Percentiles rank a stretch among this genome's conserved stretches.
Evolutionary conservation across 2,113 vertebrate genomes (phyloP).

Genomic region (Tursiops truncatus): DNA sequence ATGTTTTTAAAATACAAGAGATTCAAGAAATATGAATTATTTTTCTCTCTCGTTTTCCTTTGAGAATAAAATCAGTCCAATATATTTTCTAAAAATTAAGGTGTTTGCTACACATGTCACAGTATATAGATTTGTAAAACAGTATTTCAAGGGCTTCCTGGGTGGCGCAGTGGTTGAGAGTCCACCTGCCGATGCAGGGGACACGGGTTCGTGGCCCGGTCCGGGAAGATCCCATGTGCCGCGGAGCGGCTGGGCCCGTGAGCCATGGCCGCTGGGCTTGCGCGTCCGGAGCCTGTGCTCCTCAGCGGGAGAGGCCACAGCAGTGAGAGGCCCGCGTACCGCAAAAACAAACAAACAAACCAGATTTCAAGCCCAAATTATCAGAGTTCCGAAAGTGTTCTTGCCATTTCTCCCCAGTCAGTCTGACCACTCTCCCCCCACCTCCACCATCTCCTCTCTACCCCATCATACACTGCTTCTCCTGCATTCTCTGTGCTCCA

Average conservation of each 20-base stretch:
- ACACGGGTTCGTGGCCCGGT: no score
- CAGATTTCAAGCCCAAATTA: not conserved
- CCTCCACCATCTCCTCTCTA: not conserved
- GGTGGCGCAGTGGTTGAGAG: no score
- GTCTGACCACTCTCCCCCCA: no score
- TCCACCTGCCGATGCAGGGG: no score
- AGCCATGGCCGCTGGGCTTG: no score
- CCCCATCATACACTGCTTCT: not conserved
- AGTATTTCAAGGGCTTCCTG: not conserved
- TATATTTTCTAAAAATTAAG: not conserved
- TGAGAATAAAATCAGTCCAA: not conserved
- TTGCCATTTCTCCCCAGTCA: not conserved
- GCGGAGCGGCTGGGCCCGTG: no score
- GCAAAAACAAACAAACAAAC: no score
- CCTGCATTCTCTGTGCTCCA: not conserved
- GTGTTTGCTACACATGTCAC: not conserved
- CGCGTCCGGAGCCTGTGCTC: no score
- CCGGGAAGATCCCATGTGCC: no score
- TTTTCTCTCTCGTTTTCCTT: constrained; percentile 41
- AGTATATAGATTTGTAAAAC: not conserved
- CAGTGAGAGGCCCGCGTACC: no score
- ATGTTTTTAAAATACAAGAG: not conserved
- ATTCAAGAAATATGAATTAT: not conserved
- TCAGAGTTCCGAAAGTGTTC: not conserved
- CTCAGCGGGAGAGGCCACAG: no score